Percentiles rank a stretch among this genome's conserved stretches.
Conservation (phyloP, 2,888 invertebrate genomes). For the Spilarctia lutea region DNA sequence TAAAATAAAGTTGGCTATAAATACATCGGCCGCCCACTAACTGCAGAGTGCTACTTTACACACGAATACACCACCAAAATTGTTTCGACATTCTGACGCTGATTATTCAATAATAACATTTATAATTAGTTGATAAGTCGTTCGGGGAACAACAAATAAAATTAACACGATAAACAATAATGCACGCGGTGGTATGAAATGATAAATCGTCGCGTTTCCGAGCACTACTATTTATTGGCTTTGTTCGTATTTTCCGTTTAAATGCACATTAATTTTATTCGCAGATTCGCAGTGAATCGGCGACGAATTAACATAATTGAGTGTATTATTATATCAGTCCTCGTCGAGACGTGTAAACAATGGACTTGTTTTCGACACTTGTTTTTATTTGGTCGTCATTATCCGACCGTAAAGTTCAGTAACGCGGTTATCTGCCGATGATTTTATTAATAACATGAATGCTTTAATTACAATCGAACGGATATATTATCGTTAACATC, state of each 20-base stretch:
- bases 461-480: slow-evolving; percentile 21
- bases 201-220: slow-evolving; percentile 78
- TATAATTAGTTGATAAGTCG: slow-evolving; percentile 80
- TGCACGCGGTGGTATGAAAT: slow-evolving; percentile 70
- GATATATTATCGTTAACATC: slow-evolving; percentile 27
- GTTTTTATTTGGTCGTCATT: slow-evolving; percentile 53
- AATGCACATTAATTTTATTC: slow-evolving; percentile 83
- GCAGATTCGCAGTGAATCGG: slow-evolving; percentile 80
- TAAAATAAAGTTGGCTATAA: slow-evolving; percentile 69
- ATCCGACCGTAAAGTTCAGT: slow-evolving; percentile 33
- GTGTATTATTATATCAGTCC: slow-evolving; percentile 74
- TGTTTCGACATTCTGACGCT: slow-evolving; percentile 75
- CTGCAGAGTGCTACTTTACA: slow-evolving; percentile 60
- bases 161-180: slow-evolving; percentile 84
- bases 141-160: slow-evolving; percentile 77
- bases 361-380: slow-evolving; percentile 53
- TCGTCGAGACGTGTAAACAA: slow-evolving; percentile 61
- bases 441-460: slow-evolving; percentile 24
- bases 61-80: slow-evolving; percentile 71
- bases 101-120: slow-evolving; percentile 76
- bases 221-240: slow-evolving; percentile 78
- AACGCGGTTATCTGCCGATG: slow-evolving; percentile 22
- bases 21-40: slow-evolving; percentile 64
- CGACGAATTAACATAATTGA: slow-evolving; percentile 83
- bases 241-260: slow-evolving; percentile 82